Percentiles rank a stretch among this genome's conserved stretches.
These are phyloP conservation scores for Lumbricus terrestris DNA, from an alignment of 2,888 invertebrate species.

Conservation along the genomic window DNA sequence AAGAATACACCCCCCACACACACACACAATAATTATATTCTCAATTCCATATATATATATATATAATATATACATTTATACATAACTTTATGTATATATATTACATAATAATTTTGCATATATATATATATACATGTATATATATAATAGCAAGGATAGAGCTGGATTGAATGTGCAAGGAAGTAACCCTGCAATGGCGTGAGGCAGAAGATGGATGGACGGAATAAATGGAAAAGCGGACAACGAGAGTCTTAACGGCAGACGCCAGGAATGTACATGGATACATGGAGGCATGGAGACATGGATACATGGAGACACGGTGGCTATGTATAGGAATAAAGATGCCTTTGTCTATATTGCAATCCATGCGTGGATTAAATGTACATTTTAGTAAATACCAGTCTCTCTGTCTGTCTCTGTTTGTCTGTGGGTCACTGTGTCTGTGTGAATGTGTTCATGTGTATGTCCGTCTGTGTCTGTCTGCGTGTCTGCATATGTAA, in stretches of 20 bases:
- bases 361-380: not conserved
- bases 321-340: no score
- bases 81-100: no score
- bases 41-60: no score
- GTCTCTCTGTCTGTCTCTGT: no score
- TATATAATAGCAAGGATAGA: not conserved
- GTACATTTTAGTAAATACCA: not conserved
- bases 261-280: not conserved
- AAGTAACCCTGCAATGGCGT: not conserved
- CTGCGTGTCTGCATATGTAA: no score
- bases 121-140: no score
- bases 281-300: no score
- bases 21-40: no score
- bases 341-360: not conserved
- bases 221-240: slow-evolving; percentile 3
- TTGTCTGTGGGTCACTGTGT: not conserved
- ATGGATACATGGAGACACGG: no score
- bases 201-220: not conserved
- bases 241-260: not conserved
- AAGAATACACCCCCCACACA: not conserved
- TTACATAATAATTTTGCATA: no score
- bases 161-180: not conserved
- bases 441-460: not conserved
- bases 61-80: no score
- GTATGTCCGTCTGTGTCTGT: not conserved